phyloP scores from a whole-genome alignment of 2,113 vertebrate genomes.

The Pyxicephalus adspersus region DNA sequence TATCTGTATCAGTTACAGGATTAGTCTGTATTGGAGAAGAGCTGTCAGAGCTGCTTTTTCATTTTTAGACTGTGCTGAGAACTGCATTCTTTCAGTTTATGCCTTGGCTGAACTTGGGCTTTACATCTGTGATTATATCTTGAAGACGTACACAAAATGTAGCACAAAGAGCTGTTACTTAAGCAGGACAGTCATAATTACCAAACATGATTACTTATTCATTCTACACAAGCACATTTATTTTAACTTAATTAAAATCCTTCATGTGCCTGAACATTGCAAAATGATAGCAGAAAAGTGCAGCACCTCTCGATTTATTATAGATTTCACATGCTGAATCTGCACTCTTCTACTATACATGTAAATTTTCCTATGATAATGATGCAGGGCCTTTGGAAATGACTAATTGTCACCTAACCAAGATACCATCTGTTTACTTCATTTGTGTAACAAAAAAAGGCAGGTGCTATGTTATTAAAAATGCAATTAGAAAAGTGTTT shows the following conservation, averaged over 20 bases:
- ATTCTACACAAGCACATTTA: conserved; percentile 28
- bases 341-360: conserved; percentile 14
- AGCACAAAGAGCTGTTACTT: background rate
- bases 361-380: conserved; percentile 9
- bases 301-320: background rate
- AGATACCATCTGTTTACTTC: conserved; percentile 61
- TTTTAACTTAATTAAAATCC: conserved; percentile 50
- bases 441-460: conserved; percentile 42
- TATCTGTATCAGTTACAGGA: too few relatives aligned
- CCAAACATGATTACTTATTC: conserved; percentile 30
- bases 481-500: conserved; percentile 48
- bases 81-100: too few relatives aligned
- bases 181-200: conserved; percentile 22
- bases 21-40: too few relatives aligned
- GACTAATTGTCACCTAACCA: conserved; percentile 44
- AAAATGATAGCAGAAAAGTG: background rate
- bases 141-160: background rate
- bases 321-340: background rate
- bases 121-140: too few relatives aligned
- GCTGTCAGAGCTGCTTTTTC: too few relatives aligned
- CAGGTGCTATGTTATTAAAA: conserved; percentile 59
- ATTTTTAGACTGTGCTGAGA: too few relatives aligned
- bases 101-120: too few relatives aligned
- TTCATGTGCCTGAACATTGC: conserved; percentile 21
- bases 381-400: conserved; percentile 14